phyloP scores from a whole-genome alignment of 2,888 invertebrate species.

The Apoda limacodes region DNA sequence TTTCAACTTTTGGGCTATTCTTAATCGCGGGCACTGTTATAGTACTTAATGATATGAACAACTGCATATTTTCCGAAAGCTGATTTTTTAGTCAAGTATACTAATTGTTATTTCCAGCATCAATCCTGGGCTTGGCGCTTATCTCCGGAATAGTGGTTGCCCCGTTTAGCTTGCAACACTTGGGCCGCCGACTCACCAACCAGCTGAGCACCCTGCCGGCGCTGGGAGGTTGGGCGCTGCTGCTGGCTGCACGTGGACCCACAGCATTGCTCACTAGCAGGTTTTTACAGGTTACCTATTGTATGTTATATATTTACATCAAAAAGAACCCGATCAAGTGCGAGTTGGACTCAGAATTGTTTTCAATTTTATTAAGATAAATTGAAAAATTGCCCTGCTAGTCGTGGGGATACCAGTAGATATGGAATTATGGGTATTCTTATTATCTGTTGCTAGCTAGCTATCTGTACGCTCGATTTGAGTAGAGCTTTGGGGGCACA shows the following conservation, averaged over 20 bases:
- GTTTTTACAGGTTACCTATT: no score
- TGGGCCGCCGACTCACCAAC: slow-evolving; percentile 69
- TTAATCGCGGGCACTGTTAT: neutral
- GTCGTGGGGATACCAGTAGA: no score
- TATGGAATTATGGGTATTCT: no score
- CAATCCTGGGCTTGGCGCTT: slow-evolving; percentile 69
- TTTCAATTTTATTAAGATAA: no score
- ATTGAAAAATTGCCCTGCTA: no score
- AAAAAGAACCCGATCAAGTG: no score
- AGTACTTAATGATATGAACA: neutral
- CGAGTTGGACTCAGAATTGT: no score
- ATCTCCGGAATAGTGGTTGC: slow-evolving; percentile 66
- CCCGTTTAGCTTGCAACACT: slow-evolving; percentile 61
- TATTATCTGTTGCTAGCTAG: no score
- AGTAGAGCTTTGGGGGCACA: no score
- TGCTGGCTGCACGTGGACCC: slow-evolving; percentile 56
- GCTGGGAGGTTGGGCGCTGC: slow-evolving; percentile 65
- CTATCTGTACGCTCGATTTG: no score
- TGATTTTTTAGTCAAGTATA: no score
- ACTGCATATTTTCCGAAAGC: neutral
- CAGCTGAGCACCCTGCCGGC: slow-evolving; percentile 64
- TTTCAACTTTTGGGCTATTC: neutral
- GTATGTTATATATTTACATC: no score
- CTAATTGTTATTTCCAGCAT: slow-evolving; percentile 51
- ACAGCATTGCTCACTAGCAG: slow-evolving; percentile 41